A percentile compares a stretch with the other conserved stretches of the same genome.
phyloP scores from a whole-genome alignment of 2,797 vertebrate species.

The Rhabdomys pumilio region DNA sequence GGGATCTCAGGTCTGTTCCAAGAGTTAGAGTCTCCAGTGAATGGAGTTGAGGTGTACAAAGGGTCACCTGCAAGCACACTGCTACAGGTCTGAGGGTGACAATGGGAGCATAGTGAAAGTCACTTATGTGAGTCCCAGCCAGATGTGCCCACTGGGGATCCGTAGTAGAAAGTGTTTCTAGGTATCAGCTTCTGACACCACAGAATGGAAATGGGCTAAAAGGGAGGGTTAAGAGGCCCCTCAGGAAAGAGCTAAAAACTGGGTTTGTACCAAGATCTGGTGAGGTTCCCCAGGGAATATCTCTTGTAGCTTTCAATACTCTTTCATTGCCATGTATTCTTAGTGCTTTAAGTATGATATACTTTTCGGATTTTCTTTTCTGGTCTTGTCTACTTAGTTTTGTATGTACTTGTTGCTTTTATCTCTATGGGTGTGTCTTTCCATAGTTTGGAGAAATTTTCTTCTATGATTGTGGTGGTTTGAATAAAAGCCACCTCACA shows the following conservation, averaged over 20 bases:
- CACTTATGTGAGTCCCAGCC: background rate
- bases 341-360: background rate
- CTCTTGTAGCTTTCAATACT: background rate
- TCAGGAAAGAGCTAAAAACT: background rate
- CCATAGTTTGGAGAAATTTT: background rate
- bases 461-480: background rate
- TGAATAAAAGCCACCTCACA: background rate
- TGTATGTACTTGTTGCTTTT: background rate
- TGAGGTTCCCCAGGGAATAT: background rate
- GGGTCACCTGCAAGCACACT: background rate
- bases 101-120: background rate
- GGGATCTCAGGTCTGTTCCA: background rate
- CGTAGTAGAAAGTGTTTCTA: background rate
- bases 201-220: background rate
- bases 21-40: background rate
- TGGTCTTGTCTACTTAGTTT: background rate
- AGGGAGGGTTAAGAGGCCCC: background rate
- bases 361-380: background rate
- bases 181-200: background rate
- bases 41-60: background rate
- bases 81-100: background rate
- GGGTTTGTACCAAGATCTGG: background rate
- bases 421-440: background rate
- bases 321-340: background rate
- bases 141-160: background rate